Conservation (phyloP, 2,888 invertebrate species). For the Tipula vernalis region DNA sequence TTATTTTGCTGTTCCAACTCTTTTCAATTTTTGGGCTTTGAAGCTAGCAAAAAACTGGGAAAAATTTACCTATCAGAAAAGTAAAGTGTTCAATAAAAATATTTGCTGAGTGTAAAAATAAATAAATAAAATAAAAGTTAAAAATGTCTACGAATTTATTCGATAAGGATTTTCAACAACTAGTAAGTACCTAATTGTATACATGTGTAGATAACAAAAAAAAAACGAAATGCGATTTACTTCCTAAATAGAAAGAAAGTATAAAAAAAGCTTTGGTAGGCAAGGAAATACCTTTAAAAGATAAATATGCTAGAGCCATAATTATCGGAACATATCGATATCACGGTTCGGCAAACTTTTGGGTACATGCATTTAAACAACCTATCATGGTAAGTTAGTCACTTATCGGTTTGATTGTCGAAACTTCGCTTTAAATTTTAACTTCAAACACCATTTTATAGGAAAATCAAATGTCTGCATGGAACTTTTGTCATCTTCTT, state of each 20-base stretch:
- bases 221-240: too few relatives aligned
- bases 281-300: conserved; percentile 88
- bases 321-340: conserved; percentile 92
- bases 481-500: conserved; percentile 98
- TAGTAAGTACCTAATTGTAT: too few relatives aligned
- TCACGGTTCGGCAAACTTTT: conserved; percentile 83
- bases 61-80: too few relatives aligned
- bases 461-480: conserved; percentile 90
- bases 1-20: too few relatives aligned
- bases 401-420: background rate
- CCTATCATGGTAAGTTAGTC: conserved; percentile 26
- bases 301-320: conserved; percentile 93
- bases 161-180: too few relatives aligned
- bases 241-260: conserved; percentile 33
- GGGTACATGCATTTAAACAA: conserved; percentile 47
- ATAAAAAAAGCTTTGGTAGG: conserved; percentile 89
- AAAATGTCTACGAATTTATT: too few relatives aligned
- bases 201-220: too few relatives aligned
- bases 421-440: background rate
- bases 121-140: too few relatives aligned
- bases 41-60: too few relatives aligned
- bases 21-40: too few relatives aligned
- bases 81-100: too few relatives aligned
- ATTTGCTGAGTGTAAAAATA: too few relatives aligned
- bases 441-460: conserved; percentile 34